Percentiles rank a stretch among this genome's conserved stretches.
Evolutionary conservation across 2,888 invertebrate species (phyloP).

Genomic region (Flexamia atlantica): DNA sequence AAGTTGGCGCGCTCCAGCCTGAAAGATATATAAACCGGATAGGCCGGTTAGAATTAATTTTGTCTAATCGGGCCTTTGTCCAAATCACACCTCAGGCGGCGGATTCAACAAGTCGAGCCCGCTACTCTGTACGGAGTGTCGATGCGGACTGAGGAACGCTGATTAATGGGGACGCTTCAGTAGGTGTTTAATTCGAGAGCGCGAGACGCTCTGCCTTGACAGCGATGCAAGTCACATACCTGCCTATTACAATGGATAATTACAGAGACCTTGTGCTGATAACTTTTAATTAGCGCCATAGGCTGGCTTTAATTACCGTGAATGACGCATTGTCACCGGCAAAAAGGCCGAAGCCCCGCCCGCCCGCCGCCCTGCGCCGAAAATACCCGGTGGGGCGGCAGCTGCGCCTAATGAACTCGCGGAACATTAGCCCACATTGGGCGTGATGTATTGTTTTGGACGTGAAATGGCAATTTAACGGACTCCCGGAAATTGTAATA

Average conservation of each 20-base stretch:
- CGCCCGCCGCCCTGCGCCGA: background rate
- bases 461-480: background rate
- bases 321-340: conserved; percentile 31
- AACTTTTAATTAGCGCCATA: conserved; percentile 31
- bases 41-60: background rate
- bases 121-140: background rate
- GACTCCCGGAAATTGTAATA: too few species aligned
- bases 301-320: conserved; percentile 21
- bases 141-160: background rate
- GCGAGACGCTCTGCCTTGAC: background rate
- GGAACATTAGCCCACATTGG: background rate
- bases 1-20: background rate
- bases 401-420: conserved; percentile 31
- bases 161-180: background rate
- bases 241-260: conserved; percentile 20
- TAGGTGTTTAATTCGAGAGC: background rate
- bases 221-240: conserved; percentile 19
- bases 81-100: background rate
- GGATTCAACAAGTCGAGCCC: background rate
- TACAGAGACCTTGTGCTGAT: conserved; percentile 5
- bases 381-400: conserved; percentile 14
- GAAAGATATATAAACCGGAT: background rate
- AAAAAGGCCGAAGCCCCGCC: background rate
- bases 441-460: background rate
- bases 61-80: background rate